phyloP scores from a whole-genome alignment of 1,140 invertebrate genomes.

The Papilio helenus region DNA sequence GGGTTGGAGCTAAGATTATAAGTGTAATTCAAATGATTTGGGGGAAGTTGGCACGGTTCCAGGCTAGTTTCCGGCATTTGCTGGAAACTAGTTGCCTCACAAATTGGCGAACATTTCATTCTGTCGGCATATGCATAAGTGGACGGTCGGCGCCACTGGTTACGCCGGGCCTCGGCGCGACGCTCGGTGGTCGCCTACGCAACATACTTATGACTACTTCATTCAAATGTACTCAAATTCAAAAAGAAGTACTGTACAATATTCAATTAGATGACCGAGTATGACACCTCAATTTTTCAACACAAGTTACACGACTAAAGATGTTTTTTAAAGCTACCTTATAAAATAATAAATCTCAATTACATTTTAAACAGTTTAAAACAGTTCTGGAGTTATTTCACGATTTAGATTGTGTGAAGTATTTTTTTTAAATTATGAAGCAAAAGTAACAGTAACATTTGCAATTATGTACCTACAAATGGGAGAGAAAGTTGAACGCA shows the following conservation, averaged over 20 bases:
- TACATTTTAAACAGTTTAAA: background rate
- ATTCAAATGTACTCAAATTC: constrained; percentile 8
- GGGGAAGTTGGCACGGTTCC: constrained; percentile 12
- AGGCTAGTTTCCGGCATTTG: constrained; percentile 28
- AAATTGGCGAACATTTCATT: constrained; percentile 38
- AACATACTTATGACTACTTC: constrained; percentile 34
- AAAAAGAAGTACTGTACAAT: constrained; percentile 20
- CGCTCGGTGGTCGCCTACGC: constrained; percentile 18
- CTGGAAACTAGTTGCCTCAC: constrained; percentile 33
- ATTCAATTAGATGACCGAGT: background rate
- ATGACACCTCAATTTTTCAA: background rate
- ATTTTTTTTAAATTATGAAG: background rate
- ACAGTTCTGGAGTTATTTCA: background rate
- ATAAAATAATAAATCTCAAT: background rate
- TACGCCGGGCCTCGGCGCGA: background rate
- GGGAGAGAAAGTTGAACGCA: background rate
- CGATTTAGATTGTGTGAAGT: background rate
- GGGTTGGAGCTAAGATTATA: constrained; percentile 3
- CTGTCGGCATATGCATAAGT: constrained; percentile 36
- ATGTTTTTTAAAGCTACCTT: background rate
- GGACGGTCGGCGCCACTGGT: constrained; percentile 35
- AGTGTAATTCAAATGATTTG: constrained; percentile 34
- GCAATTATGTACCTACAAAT: background rate
- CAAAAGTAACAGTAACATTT: background rate
- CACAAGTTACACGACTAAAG: background rate